phyloP scores from a whole-genome alignment of 2,113 vertebrate species.

The Cyanoliseus patagonus region DNA sequence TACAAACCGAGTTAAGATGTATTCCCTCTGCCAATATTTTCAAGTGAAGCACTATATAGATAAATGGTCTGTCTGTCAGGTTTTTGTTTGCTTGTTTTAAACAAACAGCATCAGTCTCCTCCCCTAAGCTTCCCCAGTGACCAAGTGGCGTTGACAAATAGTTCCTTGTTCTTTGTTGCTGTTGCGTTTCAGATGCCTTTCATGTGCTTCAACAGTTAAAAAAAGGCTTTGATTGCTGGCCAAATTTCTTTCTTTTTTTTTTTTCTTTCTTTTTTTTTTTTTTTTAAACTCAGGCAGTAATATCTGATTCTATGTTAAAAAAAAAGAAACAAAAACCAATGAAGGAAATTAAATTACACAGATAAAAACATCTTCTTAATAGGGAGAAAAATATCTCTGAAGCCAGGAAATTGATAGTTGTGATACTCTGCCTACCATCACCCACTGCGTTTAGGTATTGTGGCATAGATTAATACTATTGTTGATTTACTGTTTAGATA shows the following conservation, averaged over 20 bases:
- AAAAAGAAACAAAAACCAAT: neutral
- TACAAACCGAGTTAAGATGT: constrained; percentile 12
- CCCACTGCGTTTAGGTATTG: neutral
- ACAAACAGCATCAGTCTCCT: constrained; percentile 60
- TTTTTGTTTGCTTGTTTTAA: constrained; percentile 64
- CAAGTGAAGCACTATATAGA: constrained; percentile 17
- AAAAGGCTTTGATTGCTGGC: constrained; percentile 43
- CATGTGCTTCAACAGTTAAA: constrained; percentile 51
- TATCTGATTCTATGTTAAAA: constrained; percentile 48
- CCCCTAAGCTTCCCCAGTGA: constrained; percentile 54
- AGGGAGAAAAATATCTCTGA: neutral
- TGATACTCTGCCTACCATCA: neutral
- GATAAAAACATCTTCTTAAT: neutral
- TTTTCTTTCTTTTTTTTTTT: neutral
- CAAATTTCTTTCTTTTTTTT: neutral
- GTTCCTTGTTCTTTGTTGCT: constrained; percentile 57
- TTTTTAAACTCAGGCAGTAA: neutral
- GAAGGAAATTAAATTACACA: constrained; percentile 55
- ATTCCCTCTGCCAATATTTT: constrained; percentile 8
- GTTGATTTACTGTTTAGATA: constrained; percentile 27
- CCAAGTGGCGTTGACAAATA: constrained; percentile 42
- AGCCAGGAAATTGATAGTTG: constrained; percentile 19
- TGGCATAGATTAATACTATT: neutral
- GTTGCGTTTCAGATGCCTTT: constrained; percentile 41
- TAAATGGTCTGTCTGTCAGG: constrained; percentile 65